phyloP scores from a whole-genome alignment of 2,797 vertebrate species.

The Loriculus beryllinus region DNA sequence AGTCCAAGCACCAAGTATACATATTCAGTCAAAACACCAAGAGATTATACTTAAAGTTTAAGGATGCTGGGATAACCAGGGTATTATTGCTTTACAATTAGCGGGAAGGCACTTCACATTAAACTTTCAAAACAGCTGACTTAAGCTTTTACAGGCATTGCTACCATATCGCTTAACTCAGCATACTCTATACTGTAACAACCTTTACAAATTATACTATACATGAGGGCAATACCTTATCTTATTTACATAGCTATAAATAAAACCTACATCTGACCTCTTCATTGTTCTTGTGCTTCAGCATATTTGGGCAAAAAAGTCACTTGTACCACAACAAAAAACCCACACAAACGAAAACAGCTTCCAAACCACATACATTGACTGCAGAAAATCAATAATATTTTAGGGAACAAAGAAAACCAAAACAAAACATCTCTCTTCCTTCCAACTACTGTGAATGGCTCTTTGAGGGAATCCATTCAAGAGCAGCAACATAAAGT shows the following conservation, averaged over 20 bases:
- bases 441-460: background rate
- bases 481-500: background rate
- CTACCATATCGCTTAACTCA: background rate
- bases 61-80: background rate
- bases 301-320: background rate
- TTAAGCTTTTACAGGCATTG: background rate
- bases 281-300: background rate
- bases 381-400: conserved; percentile 16
- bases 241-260: background rate
- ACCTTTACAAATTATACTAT: background rate
- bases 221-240: background rate
- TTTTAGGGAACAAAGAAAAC: conserved; percentile 12
- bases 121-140: background rate
- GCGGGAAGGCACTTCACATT: background rate
- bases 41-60: background rate
- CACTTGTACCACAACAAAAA: background rate
- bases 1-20: background rate
- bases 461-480: conserved; percentile 2
- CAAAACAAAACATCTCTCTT: background rate
- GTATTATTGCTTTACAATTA: background rate
- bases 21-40: background rate
- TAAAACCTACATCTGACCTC: background rate
- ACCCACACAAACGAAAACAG: background rate
- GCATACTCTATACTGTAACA: background rate
- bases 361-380: background rate